A percentile compares a stretch with the other conserved stretches of the same genome.
phyloP scores from a whole-genome alignment of 64 coral and sea anemone species.

The Montipora capricornis region DNA sequence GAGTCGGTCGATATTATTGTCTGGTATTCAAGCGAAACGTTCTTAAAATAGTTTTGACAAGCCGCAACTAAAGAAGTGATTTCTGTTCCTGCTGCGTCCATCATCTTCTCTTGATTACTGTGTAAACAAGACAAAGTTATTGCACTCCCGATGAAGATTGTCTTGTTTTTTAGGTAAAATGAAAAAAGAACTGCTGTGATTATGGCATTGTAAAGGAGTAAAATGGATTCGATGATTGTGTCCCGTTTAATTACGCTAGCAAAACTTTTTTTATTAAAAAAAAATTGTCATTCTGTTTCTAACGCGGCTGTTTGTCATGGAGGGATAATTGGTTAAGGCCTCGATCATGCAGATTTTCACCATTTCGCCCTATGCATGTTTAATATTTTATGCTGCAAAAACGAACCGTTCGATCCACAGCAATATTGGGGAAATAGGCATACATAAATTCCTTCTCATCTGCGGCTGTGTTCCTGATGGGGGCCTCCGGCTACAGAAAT shows the following conservation, averaged over 20 bases:
- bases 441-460: no score
- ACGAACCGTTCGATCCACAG: background rate
- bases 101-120: background rate
- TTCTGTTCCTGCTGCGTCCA: background rate
- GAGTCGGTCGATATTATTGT: background rate
- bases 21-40: background rate
- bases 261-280: background rate
- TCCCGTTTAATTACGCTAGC: background rate
- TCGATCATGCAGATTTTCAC: background rate
- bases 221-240: background rate
- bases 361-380: background rate
- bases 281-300: background rate
- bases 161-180: background rate
- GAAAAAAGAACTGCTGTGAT: background rate
- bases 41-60: constrained; percentile 20
- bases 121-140: constrained; percentile 4
- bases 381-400: constrained; percentile 22
- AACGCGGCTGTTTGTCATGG: background rate
- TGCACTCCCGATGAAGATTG: background rate
- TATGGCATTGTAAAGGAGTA: background rate
- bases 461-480: no score
- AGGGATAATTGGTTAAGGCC: background rate
- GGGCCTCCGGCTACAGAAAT: no score
- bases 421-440: background rate
- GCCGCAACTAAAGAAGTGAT: background rate